These are phyloP conservation scores for Hemibagrus guttatus DNA, from an alignment of 2,797 vertebrate species.

Conservation along the genomic window DNA sequence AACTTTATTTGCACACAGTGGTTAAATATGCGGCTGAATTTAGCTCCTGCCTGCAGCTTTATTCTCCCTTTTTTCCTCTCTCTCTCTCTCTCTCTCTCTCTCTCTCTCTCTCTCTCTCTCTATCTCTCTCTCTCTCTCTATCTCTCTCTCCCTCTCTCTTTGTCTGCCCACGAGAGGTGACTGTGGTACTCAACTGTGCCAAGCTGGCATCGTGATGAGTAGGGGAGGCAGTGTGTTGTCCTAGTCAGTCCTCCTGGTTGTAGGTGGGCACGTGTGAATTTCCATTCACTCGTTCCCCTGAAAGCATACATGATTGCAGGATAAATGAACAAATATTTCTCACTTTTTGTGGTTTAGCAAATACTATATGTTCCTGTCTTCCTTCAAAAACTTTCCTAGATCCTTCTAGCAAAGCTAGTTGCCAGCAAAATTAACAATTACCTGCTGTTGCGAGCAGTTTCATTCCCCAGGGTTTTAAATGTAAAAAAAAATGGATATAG, in stretches of 20 bases:
- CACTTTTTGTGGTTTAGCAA: neutral
- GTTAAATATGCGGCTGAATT: slow-evolving; percentile 46
- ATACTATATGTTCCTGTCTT: neutral
- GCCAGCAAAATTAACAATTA: neutral
- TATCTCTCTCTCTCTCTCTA: neutral
- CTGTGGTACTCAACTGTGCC: slow-evolving; percentile 39
- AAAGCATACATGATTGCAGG: neutral
- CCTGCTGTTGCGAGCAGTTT: neutral
- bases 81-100: neutral
- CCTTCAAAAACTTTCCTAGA: neutral
- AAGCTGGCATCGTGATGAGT: slow-evolving; percentile 46
- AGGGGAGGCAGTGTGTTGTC: slow-evolving; percentile 36
- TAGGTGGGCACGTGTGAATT: slow-evolving; percentile 33
- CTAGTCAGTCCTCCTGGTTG: slow-evolving; percentile 30
- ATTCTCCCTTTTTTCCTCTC: slow-evolving; percentile 2
- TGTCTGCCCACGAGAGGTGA: slow-evolving; percentile 41
- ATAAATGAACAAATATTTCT: neutral
- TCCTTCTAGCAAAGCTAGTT: neutral
- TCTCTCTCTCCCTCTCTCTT: neutral
- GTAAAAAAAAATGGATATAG: neutral
- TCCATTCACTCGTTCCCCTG: slow-evolving; percentile 30
- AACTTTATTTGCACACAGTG: slow-evolving; percentile 45
- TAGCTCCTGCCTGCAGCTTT: slow-evolving; percentile 42
- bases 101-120: neutral
- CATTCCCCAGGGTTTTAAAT: neutral